Percentiles rank a stretch among this genome's conserved stretches.
These are phyloP conservation scores for Urophycis tenuis DNA, from an alignment of 2,797 vertebrate species.

Conservation along the genomic window DNA sequence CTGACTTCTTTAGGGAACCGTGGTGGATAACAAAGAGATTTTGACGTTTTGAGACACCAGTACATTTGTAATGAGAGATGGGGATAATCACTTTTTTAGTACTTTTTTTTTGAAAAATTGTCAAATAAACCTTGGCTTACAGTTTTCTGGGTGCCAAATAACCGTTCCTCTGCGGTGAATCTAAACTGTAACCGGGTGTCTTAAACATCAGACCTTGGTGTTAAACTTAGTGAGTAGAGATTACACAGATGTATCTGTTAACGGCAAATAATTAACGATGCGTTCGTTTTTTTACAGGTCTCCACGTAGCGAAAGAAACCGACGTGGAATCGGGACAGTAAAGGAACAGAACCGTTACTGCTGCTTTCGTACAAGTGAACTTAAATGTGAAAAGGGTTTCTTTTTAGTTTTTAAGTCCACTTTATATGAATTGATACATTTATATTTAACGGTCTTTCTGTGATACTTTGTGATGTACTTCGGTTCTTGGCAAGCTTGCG, in stretches of 20 bases:
- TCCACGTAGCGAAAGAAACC: constrained; percentile 49
- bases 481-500: constrained; percentile 19
- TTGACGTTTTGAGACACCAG: not conserved
- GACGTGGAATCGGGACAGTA: too few species aligned
- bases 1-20: not conserved
- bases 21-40: not conserved
- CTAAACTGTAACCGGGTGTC: not conserved
- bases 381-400: constrained; percentile 16
- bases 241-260: not conserved
- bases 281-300: constrained; percentile 43
- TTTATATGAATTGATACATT: constrained; percentile 16
- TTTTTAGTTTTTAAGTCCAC: constrained; percentile 13
- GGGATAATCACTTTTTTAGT: not conserved
- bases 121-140: too few species aligned
- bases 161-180: not conserved
- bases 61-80: not conserved
- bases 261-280: constrained; percentile 23
- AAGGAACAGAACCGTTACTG: constrained; percentile 29
- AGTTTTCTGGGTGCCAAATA: not conserved
- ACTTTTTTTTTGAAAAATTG: not conserved
- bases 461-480: constrained; percentile 20
- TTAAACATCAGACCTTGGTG: not conserved
- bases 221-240: not conserved
- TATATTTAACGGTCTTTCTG: constrained; percentile 27
- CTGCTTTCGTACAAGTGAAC: constrained; percentile 25